Base-by-base conservation (phyloP, 1,140 invertebrate species). In the Paralvinella palmiformis region DNA sequence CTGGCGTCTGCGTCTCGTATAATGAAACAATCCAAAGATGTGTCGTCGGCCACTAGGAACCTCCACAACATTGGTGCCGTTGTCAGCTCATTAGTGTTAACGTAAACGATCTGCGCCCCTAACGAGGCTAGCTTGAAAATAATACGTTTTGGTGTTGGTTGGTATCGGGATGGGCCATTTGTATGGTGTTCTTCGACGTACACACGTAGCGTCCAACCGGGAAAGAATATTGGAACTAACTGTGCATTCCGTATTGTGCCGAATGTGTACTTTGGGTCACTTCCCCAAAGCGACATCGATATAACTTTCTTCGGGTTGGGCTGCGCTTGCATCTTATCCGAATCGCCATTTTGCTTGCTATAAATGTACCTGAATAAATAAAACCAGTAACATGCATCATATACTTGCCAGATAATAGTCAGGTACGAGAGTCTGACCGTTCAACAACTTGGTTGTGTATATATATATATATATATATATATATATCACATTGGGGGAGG, bases 161-260 rank as follows among this genome's bases (percentile, higher is more conserved):
- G 17, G 60, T 48, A 52, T 15, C 4, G n/a, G 3, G 60, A 31
- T 27, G 41, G 5, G 44, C 45, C 60, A 22, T 22, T 41, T 6
- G 22, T 3, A 17, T 32, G 41, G 3, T 15, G 48, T 52, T 24
- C 29, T 29, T 32, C 58, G 20, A 59, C 53, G 48, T 66, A 66
- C 22, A 66, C 32, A n/a, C 59, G 20, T 10, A 66, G 59, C 7
- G 24, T 44, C 64, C 64, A 66, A 22, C 59, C 64, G 15, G 64
- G 64, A 36, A 66, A 66, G 37, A 52, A 44, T 6, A 66, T 41
- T 3, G 64, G 64, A 4, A 60, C 45, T 17, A 66, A 32, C 31
- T 66, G 64, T 1, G 64, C 64, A 41, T 66, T 66, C 20, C 64
- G 58, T 13, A 66, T 53, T 4, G 64, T 59, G 17, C 64, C 64